phyloP scores from a whole-genome alignment of 2,888 invertebrate species.

The Nephrotoma appendiculata region DNA sequence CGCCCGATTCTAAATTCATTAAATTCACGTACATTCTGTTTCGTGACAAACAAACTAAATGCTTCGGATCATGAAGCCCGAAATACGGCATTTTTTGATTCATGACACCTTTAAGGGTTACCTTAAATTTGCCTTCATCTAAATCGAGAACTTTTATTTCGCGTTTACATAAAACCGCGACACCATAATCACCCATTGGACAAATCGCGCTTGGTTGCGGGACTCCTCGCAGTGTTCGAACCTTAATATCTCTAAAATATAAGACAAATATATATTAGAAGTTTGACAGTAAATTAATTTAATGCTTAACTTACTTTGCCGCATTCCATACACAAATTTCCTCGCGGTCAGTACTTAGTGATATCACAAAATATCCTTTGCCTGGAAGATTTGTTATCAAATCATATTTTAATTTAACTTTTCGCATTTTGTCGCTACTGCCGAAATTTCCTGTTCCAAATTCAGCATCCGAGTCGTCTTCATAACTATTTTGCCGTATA shows the following conservation, averaged over 20 bases:
- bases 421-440: constrained; percentile 24
- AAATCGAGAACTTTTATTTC: constrained; percentile 70
- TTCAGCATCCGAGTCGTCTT: constrained; percentile 36
- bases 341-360: constrained; percentile 55
- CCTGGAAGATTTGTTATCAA: constrained; percentile 28
- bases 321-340: constrained; percentile 77
- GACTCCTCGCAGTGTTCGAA: constrained; percentile 56
- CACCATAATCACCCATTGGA: constrained; percentile 59
- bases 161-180: constrained; percentile 66
- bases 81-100: constrained; percentile 88
- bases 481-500: constrained; percentile 33
- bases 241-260: constrained; percentile 40
- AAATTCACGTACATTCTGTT: constrained; percentile 84
- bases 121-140: constrained; percentile 47
- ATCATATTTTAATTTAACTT: constrained; percentile 31
- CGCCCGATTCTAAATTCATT: constrained; percentile 66
- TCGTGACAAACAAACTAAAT: constrained; percentile 63
- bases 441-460: constrained; percentile 26
- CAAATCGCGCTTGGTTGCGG: constrained; percentile 64
- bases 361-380: constrained; percentile 57
- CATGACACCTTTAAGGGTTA: constrained; percentile 72
- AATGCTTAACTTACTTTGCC: constrained; percentile 30
- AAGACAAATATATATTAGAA: not conserved
- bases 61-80: constrained; percentile 65
- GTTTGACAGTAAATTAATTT: not conserved